Base-by-base conservation (phyloP, 2,113 vertebrate genomes). In the Hippocampus comes region DNA sequence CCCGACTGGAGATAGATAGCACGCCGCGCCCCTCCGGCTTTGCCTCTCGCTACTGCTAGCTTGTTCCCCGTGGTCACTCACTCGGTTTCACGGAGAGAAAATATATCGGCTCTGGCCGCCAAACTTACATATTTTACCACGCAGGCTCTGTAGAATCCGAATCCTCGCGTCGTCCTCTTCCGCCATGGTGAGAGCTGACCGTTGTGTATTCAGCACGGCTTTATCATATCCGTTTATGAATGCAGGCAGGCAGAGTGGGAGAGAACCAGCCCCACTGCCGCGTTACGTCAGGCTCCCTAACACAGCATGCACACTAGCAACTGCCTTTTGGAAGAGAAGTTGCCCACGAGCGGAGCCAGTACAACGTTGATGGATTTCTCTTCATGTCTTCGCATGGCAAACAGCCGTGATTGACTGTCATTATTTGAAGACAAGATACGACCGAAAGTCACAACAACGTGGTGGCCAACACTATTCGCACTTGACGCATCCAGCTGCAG, bases 41-140 rank as follows among this genome's bases (percentile, higher is more conserved):
- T 78, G 82, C 71, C 67, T 68, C 81, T 75, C 84, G 72, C 73
- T 63, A 60, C 56, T 15, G 30, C 67, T 60, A 17, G 76, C 71
- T 71, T 49, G 4, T 23, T 72, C 12, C 18, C 59, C 21, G 51
- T 57, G 20, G 41, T 43, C 4, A n/a, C 43, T 3, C 38, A 21
- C 27, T 67, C 60, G 1, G 42, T 2, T 41, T 9, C 17, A 51
- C 43, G 14, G 51, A 69, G 57, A 67, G 49, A 8, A 18, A 25
- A 68, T 67, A 68, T 73, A 34, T 20, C 55, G 67, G n/a, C 17
- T 9, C 30, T 1, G 15, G 68, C 34, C 10, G 68, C 68, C 41
- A 73, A 67, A 94, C 94, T 95, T 91, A 95, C 95, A 95, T 81
- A 95, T 95, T 89, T 95, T 95, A 9, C 94, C 94, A 78, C 94